Conservation (phyloP, 2,797 vertebrate genomes). For the Natrix natrix region DNA sequence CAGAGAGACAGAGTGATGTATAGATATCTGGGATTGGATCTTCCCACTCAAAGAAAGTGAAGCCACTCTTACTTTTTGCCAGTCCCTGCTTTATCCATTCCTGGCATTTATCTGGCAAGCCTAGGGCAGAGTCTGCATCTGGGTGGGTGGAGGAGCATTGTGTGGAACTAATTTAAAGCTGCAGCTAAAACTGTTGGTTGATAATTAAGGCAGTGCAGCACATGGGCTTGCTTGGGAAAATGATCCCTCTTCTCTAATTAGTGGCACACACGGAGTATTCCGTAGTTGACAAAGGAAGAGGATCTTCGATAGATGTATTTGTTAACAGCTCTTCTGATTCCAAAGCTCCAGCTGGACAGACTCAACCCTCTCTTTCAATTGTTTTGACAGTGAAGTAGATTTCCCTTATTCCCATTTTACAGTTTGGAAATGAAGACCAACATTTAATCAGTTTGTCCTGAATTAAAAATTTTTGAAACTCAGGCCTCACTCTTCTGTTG, state of each 20-base stretch:
- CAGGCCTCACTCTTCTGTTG: neutral
- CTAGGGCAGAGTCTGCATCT: neutral
- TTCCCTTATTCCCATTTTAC: neutral
- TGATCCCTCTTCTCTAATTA: neutral
- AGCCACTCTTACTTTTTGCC: neutral
- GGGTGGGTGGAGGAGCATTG: neutral
- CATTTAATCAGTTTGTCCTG: too few species aligned
- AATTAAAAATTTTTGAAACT: neutral
- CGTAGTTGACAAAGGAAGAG: neutral
- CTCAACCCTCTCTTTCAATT: neutral
- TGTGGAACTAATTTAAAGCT: neutral
- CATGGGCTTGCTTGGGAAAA: neutral
- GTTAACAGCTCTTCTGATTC: neutral
- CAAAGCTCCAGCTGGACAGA: neutral
- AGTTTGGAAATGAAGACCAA: neutral
- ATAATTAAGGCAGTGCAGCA: neutral
- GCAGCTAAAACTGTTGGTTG: neutral
- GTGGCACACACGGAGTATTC: neutral
- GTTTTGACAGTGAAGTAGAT: neutral
- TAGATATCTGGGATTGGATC: neutral
- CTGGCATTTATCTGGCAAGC: slow-evolving; percentile 2
- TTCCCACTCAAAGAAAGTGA: neutral
- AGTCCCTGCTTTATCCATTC: too few species aligned
- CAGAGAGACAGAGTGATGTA: neutral
- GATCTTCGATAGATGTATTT: neutral